Base-by-base conservation (phyloP, 2,797 vertebrate species). In the Paramormyrops hopkinsi region DNA sequence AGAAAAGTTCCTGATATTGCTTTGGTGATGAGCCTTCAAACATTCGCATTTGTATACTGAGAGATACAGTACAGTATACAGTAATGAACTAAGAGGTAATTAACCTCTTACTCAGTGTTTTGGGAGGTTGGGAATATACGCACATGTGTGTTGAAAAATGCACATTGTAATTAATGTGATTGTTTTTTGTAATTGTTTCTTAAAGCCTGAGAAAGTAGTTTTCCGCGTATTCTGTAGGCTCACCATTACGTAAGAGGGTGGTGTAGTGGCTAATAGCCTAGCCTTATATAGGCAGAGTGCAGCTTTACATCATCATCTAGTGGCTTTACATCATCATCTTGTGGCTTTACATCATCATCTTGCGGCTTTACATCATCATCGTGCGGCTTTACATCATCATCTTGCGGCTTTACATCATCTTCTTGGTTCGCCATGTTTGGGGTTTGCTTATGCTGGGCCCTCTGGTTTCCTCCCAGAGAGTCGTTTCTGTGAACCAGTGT, bases 1-100 rank as follows among this genome's bases (percentile, higher is more conserved):
- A 59, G 51, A 54, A 86, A 90, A 89, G 69, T 88, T 59, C 88
- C 29, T 65, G 33, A 88, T 79, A 90, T 50, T 50, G 44, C 82
- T 48, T 50, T 50, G 82, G 73, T 84, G 3, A 84, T 8, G 46
- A 8, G 22, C 82, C 8, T 48, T 84, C 22, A 84, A 84, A 50
- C 79, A 46, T 83, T 46, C 8, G 1, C 69, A 17, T 76, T 41
- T 17, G 69, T 76, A 76, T 76, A 76, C 14, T 41, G 14, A 76
- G 69, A 76, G 69, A 37, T 76, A 19, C 12, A 79, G 17, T 79
- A 79, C 73, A 19, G 73, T 79, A 44, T 44, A 79, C 73, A 44
- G 73, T 79, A 44, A n/a, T 44, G 73, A 76, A 76, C 33, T 44
- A 79, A 44, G 73, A 79, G 19, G 7, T 79, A 79, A 41, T 79